These are phyloP conservation scores for Ataeniobius toweri DNA, from an alignment of 2,797 vertebrate genomes.

Conservation along the genomic window DNA sequence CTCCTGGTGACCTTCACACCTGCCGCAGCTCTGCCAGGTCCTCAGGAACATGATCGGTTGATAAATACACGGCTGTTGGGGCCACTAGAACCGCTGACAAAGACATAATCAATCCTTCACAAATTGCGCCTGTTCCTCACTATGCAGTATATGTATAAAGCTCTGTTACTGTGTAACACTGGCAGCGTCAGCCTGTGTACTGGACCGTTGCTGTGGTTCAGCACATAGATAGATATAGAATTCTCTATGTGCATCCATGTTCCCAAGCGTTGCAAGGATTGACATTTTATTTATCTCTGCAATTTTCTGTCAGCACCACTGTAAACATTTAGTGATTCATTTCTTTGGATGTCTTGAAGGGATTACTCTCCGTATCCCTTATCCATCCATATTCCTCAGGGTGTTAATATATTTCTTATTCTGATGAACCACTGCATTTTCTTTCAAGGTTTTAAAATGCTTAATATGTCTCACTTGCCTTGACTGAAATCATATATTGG, in stretches of 20 bases:
- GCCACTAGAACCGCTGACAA: conserved; percentile 55
- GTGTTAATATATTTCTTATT: neutral
- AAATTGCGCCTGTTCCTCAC: conserved; percentile 15
- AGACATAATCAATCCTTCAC: conserved; percentile 57
- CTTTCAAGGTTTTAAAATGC: neutral
- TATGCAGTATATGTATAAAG: conserved; percentile 4
- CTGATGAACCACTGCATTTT: neutral
- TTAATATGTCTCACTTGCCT: neutral
- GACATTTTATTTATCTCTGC: neutral
- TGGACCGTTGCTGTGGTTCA: neutral
- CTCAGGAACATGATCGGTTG: conserved; percentile 44
- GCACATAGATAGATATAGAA: conserved; percentile 3
- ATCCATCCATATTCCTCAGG: neutral
- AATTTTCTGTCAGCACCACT: neutral
- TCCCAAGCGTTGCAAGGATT: neutral
- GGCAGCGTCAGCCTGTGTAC: neutral
- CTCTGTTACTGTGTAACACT: neutral
- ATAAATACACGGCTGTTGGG: conserved; percentile 58
- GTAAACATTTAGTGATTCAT: neutral
- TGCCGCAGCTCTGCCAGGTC: conserved; percentile 63
- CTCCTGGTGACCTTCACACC: conserved; percentile 76
- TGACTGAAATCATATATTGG: neutral
- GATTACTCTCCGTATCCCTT: neutral
- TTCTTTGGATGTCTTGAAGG: neutral
- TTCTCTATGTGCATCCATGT: neutral